Evolutionary conservation across 2,888 invertebrate species (phyloP), one percentile per base, ranked within the genome.

Genomic region (Ormyrus nitidulus): DNA sequence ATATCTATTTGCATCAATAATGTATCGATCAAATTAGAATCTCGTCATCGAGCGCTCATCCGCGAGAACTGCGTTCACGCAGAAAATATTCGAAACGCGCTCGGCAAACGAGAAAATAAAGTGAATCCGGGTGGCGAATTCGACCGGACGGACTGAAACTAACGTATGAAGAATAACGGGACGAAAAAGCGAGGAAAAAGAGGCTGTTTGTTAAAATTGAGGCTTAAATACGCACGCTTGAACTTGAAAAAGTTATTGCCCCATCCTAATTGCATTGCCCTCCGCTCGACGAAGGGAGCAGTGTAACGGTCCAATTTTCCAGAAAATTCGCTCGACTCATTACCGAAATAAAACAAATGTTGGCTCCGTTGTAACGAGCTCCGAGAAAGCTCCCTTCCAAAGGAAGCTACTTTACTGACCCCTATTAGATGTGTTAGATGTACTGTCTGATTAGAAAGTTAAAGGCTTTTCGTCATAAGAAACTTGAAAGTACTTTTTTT

Each of bases 371-470:
- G 71, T 66, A 72, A 78, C 54, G 66, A 66, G 59, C 48, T 66
- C 11, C 51, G 54, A 65, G 51, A 49, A 71, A n/a, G 69, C 34
- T 69, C 54, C 48, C 48, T 69, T 61, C 48, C 48, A n/a, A n/a
- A 34, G 34, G 34, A 75, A 75, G 13, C 34, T 48, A 68, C 56
- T 49, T 13, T 44, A 13, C 10, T 19, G 58, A 46, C 49, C 13
- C 34, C 77, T 80, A 5, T 34, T 65, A 81, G 84, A 84, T 80
- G 77, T 83, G 84, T 81, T 84, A 13, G 11, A n/a, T 10, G n/a
- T 62, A 53, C n/a, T 13, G 10, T 19, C 8, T 7, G 2, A 2
- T 4, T 54, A 46, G 46, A 54, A 54, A 72, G 53, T 62, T 54
- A 34, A 34, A 34, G 34, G 2, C 34, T 34, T 34, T 34, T 34